phyloP scores from a whole-genome alignment of 1,140 invertebrate species.

The Oedothorax gibbosus region DNA sequence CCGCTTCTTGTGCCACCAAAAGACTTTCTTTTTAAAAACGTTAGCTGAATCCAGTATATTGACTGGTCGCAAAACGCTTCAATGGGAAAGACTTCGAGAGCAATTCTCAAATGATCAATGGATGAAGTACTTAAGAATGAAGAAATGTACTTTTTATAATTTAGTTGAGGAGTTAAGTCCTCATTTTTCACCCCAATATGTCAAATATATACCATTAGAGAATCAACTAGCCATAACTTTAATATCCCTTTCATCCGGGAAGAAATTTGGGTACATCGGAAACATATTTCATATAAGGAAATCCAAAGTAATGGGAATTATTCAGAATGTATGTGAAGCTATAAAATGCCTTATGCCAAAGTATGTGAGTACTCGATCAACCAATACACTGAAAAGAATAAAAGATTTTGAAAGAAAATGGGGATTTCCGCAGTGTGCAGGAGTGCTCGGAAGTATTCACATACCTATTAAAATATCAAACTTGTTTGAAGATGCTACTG shows the following conservation, averaged over 20 bases:
- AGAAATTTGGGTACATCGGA: conserved; percentile 17
- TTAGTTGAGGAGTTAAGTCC: conserved; percentile 16
- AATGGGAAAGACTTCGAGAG: not conserved
- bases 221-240: conserved; percentile 29
- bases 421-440: conserved; percentile 38
- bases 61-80: not conserved
- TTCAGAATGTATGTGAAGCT: conserved; percentile 18
- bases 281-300: conserved; percentile 4
- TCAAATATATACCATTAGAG: not conserved
- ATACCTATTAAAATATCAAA: conserved; percentile 21
- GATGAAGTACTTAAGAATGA: conserved; percentile 38
- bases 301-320: not conserved
- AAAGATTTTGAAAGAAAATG: conserved; percentile 33
- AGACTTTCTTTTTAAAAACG: conserved; percentile 12
- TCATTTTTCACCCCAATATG: not conserved
- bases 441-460: conserved; percentile 32
- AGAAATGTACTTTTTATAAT: conserved; percentile 12
- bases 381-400: not conserved
- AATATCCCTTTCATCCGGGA: conserved; percentile 35
- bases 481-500: conserved; percentile 33
- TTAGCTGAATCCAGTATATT: not conserved
- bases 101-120: conserved; percentile 17
- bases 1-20: not conserved
- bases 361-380: conserved; percentile 15
- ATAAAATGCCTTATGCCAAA: conserved; percentile 35